Evolutionary conservation across 2,113 vertebrate species (phyloP).

Genomic region (Tautogolabrus adspersus): DNA sequence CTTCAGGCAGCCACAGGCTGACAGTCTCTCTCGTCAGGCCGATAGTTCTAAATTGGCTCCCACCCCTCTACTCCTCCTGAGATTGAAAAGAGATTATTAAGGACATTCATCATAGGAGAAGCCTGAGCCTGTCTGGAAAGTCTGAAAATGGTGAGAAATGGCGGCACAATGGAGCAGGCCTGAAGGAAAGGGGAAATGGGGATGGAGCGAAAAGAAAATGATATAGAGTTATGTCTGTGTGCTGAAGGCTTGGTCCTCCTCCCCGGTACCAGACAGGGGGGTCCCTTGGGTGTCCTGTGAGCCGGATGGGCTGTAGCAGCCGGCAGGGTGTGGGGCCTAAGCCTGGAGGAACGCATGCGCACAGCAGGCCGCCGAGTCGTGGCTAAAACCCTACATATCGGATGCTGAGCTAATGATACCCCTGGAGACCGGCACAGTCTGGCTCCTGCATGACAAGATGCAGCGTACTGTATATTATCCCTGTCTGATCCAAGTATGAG

Average conservation of each 20-base stretch:
- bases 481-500: slow-evolving; percentile 29
- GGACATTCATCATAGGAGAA: slow-evolving; percentile 75
- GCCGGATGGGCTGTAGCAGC: slow-evolving; percentile 46
- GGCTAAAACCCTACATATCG: slow-evolving; percentile 61
- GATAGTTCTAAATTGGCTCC: slow-evolving; percentile 80
- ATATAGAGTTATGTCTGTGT: slow-evolving; percentile 47
- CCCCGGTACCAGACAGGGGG: slow-evolving; percentile 48
- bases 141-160: slow-evolving; percentile 62
- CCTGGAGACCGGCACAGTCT: slow-evolving; percentile 64
- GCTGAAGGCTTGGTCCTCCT: slow-evolving; percentile 48
- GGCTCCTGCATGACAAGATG: slow-evolving; percentile 58
- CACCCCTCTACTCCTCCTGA: slow-evolving; percentile 70
- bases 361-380: slow-evolving; percentile 43
- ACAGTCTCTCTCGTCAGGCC: slow-evolving; percentile 69
- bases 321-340: slow-evolving; percentile 45
- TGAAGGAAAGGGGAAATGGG: slow-evolving; percentile 30
- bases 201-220: slow-evolving; percentile 17
- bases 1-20: slow-evolving; percentile 65
- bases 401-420: slow-evolving; percentile 76
- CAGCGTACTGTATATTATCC: slow-evolving; percentile 29
- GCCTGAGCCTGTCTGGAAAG: slow-evolving; percentile 59
- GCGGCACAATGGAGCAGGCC: slow-evolving; percentile 28
- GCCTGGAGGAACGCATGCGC: slow-evolving; percentile 54
- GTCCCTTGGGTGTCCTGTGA: slow-evolving; percentile 60
- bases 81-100: slow-evolving; percentile 82